Evolutionary conservation across 53 echinoderm and acorn worm species (phyloP).

Genomic region (Temnopleurus reevesii): DNA sequence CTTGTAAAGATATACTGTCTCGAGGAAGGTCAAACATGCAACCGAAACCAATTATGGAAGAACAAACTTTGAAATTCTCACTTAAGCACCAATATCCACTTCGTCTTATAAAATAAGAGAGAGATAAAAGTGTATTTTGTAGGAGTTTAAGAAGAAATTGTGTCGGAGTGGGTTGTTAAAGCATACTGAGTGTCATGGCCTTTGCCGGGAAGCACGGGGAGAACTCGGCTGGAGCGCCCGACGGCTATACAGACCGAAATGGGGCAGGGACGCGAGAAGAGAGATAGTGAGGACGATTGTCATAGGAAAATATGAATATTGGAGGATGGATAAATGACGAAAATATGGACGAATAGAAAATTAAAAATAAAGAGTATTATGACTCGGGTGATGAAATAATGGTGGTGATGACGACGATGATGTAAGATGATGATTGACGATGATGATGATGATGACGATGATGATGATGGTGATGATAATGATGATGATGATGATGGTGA

Average conservation of each 20-base stretch:
- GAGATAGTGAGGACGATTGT: neutral
- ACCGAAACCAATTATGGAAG: constrained; percentile 45
- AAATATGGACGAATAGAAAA: neutral
- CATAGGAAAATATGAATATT: neutral
- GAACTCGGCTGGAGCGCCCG: neutral
- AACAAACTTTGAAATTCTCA: constrained; percentile 48
- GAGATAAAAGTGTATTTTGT: neutral
- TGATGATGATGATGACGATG: neutral
- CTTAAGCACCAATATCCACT: constrained; percentile 4
- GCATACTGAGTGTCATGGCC: constrained; percentile 21
- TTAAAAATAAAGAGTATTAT: neutral
- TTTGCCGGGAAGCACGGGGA: constrained; percentile 8
- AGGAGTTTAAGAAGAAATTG: neutral
- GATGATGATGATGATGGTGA: constrained; percentile 28
- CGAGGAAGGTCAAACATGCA: neutral
- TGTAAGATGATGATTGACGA: too few species aligned
- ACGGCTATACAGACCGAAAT: too few species aligned
- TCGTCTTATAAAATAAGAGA: neutral
- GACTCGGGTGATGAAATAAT: too few species aligned
- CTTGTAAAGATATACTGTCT: neutral
- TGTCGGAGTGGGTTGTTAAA: constrained; percentile 7
- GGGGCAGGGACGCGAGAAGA: neutral
- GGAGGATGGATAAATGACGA: too few species aligned
- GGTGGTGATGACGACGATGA: neutral
- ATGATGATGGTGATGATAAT: constrained; percentile 30